Base-by-base conservation (phyloP, 2,113 vertebrate genomes). In the Hystrix brachyura region DNA sequence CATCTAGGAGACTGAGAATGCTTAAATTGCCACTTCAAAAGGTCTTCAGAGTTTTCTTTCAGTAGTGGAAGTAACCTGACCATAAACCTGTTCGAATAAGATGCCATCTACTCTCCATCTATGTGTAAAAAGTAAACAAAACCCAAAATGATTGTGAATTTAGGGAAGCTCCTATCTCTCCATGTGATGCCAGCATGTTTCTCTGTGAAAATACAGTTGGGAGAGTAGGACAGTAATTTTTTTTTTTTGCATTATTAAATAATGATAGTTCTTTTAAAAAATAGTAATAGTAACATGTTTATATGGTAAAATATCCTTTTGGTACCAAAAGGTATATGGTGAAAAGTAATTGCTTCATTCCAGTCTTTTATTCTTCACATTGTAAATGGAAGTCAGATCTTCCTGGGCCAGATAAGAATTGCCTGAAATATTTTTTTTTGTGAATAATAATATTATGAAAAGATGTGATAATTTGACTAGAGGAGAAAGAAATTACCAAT, bases 381-480 rank as follows among this genome's bases (percentile, higher is more conserved):
- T 94, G 3, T 84, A 71, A 80, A 6, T 91, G 48, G 25, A 94
- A 90, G 25, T 53, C 23, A 64, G 48, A 17, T 92, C 78, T 91
- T 97, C 94, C 74, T 80, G 62, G 46, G 67, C 23, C 62, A 94
- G 55, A 48, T 83, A 71, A 96, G 34, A 71, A 48, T 84, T 90
- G 67, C 3, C 34, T 90, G 55, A 86, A 38, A 48, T 69, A 17
- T 80, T 59, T 91, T 84, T 76, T 84, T 76, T 59, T 87, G 6
- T 93, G 48, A 48, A 91, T 88, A 80, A 85, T 29, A 67, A 62
- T 62, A 67, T 91, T 80, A 94, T 57, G 46, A 94, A 94, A 64
- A 25, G 38, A 53, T 85, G 55, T 53, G 62, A 51, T 90, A 87
- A 46, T 51, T 89, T 69, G 85, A 46, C 48, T 87, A 74, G 5